Evolutionary conservation across 2,113 vertebrate genomes (phyloP), one percentile per base, ranked within the genome.

Genomic region (Mobula hypostoma): DNA sequence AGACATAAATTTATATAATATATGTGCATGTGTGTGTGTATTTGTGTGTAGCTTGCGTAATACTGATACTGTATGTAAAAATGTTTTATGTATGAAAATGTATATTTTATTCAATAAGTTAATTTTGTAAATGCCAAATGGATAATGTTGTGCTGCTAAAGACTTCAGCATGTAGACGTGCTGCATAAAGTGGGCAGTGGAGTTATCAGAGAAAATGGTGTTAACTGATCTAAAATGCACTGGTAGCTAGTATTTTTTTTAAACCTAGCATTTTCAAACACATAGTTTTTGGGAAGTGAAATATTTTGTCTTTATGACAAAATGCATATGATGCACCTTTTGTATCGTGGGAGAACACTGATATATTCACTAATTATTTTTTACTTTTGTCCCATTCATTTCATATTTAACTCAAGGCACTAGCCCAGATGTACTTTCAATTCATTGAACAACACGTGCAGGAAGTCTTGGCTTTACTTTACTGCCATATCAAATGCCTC

Each of bases 101-200:
- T 97, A 97, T 97, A 98, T 98, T 97, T 97, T 97, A 96, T 97
- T 97, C 96, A 96, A 95, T 97, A 97, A 97, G 97, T 97, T 98
- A 97, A 97, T 97, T 97, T 97, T 97, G 96, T 97, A 97, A 97
- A 97, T 97, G 97, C 97, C 97, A 97, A 97, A 97, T 97, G 96
- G 96, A 96, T 96, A 96, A 96, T 96, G 96, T 97, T 97, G 96
- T 97, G 97, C 97, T 98, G 97, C 97, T 98, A 97, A 95, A 95
- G 95, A 97, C 94, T 95, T 96, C 97, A 98, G 97, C 95, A 95
- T 97, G 96, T 97, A 97, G 97, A 97, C 95, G 94, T 97, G 97
- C 97, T 97, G 97, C 96, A 95, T 97, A 96, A 96, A 95, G 96
- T 95, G 95, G 95, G 95, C 95, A 96, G 97, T 96, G 97, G 96